Percentiles rank a stretch among this genome's conserved stretches.
Conservation (phyloP, 2,888 invertebrate species). For the Octonoba sinensis region DNA sequence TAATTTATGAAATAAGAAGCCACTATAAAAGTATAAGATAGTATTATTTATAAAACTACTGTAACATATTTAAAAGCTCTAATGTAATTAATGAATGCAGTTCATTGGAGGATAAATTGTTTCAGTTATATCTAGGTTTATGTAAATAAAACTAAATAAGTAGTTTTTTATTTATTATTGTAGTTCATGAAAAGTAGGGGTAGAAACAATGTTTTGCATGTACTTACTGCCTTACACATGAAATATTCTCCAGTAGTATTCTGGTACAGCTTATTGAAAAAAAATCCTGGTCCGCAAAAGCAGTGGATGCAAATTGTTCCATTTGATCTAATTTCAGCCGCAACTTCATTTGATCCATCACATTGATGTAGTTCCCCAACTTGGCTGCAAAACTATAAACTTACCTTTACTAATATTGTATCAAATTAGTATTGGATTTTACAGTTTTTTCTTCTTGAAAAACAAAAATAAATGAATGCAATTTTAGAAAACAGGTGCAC, state of each 20-base stretch:
- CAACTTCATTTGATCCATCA: slow-evolving; percentile 11
- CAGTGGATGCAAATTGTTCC: slow-evolving; percentile 47
- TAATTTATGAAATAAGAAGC: too few relatives aligned
- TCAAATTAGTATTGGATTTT: slow-evolving; percentile 74
- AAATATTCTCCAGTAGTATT: slow-evolving; percentile 40
- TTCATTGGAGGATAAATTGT: too few relatives aligned
- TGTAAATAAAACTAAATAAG: too few relatives aligned
- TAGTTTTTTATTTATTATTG: too few relatives aligned
- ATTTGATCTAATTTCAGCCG: slow-evolving; percentile 42
- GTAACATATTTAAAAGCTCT: too few relatives aligned
- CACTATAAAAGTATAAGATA: too few relatives aligned
- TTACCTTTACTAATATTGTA: slow-evolving; percentile 62
- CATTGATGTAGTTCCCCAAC: slow-evolving; percentile 42
- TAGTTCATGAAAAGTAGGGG: too few relatives aligned
- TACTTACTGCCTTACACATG: slow-evolving; percentile 39
- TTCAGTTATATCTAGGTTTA: too few relatives aligned
- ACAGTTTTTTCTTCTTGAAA: not conserved
- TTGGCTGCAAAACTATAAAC: slow-evolving; percentile 51
- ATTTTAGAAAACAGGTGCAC: too few relatives aligned
- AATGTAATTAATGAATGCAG: too few relatives aligned
- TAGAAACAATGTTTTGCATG: too few relatives aligned
- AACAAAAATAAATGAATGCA: not conserved
- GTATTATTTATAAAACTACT: too few relatives aligned
- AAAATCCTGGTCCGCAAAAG: slow-evolving; percentile 31
- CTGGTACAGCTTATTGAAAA: slow-evolving; percentile 29